These are phyloP conservation scores for Dendrophyllia cribrosa DNA, from an alignment of 64 coral and sea anemone species.

Conservation along the genomic window DNA sequence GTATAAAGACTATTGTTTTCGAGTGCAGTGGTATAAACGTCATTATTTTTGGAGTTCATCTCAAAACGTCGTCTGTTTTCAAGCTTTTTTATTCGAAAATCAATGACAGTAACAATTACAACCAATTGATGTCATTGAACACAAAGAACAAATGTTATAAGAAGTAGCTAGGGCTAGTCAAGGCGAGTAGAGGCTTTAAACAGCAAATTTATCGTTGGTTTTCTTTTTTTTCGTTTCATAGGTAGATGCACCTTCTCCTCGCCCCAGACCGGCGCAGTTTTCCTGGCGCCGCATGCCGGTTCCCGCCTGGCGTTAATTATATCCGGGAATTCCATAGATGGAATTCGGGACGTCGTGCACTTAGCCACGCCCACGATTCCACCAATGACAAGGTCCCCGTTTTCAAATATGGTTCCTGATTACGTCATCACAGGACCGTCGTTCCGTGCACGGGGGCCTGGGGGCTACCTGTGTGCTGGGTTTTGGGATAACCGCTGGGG, in stretches of 20 bases:
- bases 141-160: no score
- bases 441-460: slow-evolving; percentile 87
- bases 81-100: no score
- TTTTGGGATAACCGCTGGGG: slow-evolving; percentile 98
- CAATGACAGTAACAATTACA: no score
- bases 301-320: slow-evolving; percentile 83
- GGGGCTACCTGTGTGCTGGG: slow-evolving; percentile 90
- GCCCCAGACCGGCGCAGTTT: slow-evolving; percentile 73
- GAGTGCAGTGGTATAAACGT: no score
- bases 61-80: no score
- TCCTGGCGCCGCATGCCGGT: slow-evolving; percentile 84
- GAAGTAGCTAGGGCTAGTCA: no score
- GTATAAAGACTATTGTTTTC: no score
- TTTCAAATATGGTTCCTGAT: slow-evolving; percentile 97
- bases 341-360: slow-evolving; percentile 78
- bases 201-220: not conserved
- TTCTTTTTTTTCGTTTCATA: slow-evolving; percentile 43
- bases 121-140: no score
- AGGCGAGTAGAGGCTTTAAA: no score
- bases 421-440: slow-evolving; percentile 95
- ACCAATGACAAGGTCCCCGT: slow-evolving; percentile 97
- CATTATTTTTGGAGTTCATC: no score
- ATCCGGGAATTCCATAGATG: slow-evolving; percentile 86
- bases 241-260: slow-evolving; percentile 71
- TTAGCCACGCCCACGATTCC: slow-evolving; percentile 93